Base-by-base conservation (phyloP, 2,113 vertebrate species). In the Machaerirhynchus nigripectus region DNA sequence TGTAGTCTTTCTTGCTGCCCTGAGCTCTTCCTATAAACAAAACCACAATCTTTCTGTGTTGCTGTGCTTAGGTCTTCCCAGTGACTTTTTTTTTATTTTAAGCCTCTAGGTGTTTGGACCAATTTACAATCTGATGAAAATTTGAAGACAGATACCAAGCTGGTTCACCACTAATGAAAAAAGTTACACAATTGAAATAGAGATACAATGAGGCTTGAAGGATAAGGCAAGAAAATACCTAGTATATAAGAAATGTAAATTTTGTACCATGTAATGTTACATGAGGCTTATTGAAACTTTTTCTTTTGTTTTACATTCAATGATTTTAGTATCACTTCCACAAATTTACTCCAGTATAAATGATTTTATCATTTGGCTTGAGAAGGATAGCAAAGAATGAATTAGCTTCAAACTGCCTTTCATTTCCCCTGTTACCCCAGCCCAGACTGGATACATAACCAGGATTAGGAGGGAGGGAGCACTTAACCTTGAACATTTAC, bases 401-500 rank as follows among this genome's bases (percentile, higher is more conserved):
- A 85, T 60, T 81, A 35, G 26, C 28, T 93, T 95, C 87, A 76
- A 69, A 73, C 23, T 57, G 39, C 12, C 40, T 85, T 90, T 93
- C 20, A 21, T 47, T 44, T 27, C 9, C 22, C 35, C 22, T 19
- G 17, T 70, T 70, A 57, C 24, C 15, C 15, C 30, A 73, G 70
- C 40, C 35, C 64, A 87, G 74, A 31, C 21, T 59, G 39, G 83
- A 69, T 74, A 49, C 24, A 70, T 50, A 76, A 73, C 55, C 59
- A 92, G 71, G 49, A 83, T 86, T 73, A 57, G 71, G 52, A 84
- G 22, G 59, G 35, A 81, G 64, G 27, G 35, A 95, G 28, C 69
- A 87, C 39, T 85, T 94, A 87, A 95, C 84, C 78, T 94, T 96
- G 84, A 96, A 76, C 27, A 57, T 60, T 87, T 91, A 87, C 39